Base-by-base conservation (phyloP, 2,888 invertebrate genomes). In the Pilophorus perplexus region DNA sequence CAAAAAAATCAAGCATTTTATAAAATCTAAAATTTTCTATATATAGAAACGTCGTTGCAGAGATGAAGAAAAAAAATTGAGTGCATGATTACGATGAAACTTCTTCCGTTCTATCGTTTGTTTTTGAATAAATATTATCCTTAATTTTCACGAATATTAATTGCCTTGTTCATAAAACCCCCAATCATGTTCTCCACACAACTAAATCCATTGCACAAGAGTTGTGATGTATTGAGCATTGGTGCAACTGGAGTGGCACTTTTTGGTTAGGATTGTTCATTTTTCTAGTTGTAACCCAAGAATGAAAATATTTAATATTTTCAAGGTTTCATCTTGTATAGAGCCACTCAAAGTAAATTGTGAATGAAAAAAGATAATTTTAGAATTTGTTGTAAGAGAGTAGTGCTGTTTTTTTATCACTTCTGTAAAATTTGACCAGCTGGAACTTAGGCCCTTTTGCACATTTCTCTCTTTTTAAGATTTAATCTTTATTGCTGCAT, bases 211-310 rank as follows among this genome's bases (percentile, higher is more conserved):
- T 46, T 46, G 46, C 18, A 46, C 6, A 22, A 46, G 18, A 46
- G 23, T 46, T n/a, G 6, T 14, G 6, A 16, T 42, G 44, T 14
- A 16, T 16, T 42, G 44, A 42, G 16, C 23, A 20, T 2, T 3
- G 6, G 46, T 46, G 46, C 46, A 46, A 46, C 20, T 20, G 20
- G 20, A 18, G 18, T 46, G 18, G 48, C 48, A 46, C 48, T 46
- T 46, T 46, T 46, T 46, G 48, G 48, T 46, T 20, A 22, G 23
- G 18, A 20, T 46, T 46, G 48, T 12, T 46, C 23, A 46, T 46
- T 46, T 46, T 46, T 46, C 18, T 20, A 46, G 23, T 46, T 46
- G 12, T 46, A 5, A 46, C n/a, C n/a, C n/a, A n/a, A n/a, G n/a
- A n/a, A n/a, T n/a, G n/a, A n/a, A n/a, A n/a, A n/a, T n/a, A n/a